Evolutionary conservation across 1,140 invertebrate genomes (phyloP).

Genomic region (Temnothorax nylanderi): DNA sequence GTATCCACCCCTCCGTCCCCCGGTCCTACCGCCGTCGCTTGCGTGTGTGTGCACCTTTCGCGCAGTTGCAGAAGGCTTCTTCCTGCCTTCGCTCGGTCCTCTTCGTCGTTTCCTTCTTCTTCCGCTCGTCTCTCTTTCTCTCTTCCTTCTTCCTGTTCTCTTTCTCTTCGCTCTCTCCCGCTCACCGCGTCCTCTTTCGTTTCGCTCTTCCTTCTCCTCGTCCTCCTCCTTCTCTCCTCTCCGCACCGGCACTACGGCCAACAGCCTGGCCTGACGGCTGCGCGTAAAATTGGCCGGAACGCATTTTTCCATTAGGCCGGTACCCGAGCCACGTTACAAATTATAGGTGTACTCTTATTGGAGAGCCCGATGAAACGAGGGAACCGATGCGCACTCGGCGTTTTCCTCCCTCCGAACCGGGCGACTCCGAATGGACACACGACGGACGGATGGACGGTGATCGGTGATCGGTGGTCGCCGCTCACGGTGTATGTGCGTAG

Average conservation of each 20-base stretch:
- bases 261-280: conserved; percentile 69
- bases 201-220: conserved; percentile 4
- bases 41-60: conserved; percentile 31
- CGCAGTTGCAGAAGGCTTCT: conserved; percentile 49
- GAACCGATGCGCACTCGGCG: conserved; percentile 69
- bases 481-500: neutral
- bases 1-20: conserved; percentile 13
- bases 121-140: conserved; percentile 41
- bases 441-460: conserved; percentile 28
- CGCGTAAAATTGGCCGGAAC: conserved; percentile 80
- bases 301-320: conserved; percentile 81
- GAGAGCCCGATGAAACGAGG: conserved; percentile 71
- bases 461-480: conserved; percentile 21
- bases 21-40: neutral
- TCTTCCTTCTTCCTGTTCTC: conserved; percentile 29
- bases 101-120: conserved; percentile 41
- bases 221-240: conserved; percentile 27
- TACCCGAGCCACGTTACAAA: conserved; percentile 78
- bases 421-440: conserved; percentile 29
- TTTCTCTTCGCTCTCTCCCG: neutral
- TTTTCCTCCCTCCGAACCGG: conserved; percentile 62
- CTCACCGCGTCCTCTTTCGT: conserved; percentile 9
- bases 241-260: conserved; percentile 58
- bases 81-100: conserved; percentile 18
- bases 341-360: conserved; percentile 81